Evolutionary conservation across 2,113 vertebrate genomes (phyloP).

Genomic region (Falco punctatus): DNA sequence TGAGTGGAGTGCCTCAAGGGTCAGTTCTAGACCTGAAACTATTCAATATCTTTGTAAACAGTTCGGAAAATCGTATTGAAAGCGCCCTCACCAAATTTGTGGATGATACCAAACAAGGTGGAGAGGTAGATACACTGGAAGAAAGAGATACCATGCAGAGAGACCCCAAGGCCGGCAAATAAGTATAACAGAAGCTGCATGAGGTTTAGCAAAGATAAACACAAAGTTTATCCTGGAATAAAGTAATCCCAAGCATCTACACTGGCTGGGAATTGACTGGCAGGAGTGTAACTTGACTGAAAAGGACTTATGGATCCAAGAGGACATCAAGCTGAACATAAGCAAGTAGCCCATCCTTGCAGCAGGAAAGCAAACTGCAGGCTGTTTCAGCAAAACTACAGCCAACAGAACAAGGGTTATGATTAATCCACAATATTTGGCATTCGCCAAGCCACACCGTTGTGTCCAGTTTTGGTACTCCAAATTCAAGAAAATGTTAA

Average conservation of each 20-base stretch:
- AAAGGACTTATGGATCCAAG: background rate
- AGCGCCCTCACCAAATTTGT: background rate
- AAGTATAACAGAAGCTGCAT: background rate
- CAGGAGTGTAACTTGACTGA: background rate
- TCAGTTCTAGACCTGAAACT: background rate
- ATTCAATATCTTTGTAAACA: background rate
- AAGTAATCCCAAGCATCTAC: background rate
- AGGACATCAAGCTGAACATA: background rate
- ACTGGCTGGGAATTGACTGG: background rate
- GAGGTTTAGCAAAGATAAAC: background rate
- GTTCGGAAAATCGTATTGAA: background rate
- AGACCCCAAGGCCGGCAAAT: background rate
- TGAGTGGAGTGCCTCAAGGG: background rate
- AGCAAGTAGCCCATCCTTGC: background rate
- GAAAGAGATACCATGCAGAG: background rate
- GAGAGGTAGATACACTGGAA: background rate
- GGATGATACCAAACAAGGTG: background rate
- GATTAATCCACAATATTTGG: background rate
- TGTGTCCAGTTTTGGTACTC: background rate
- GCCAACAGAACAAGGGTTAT: background rate
- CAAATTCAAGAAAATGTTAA: background rate
- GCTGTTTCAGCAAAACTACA: background rate
- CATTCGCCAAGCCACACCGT: background rate
- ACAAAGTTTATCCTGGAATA: background rate
- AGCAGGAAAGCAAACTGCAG: background rate